phyloP scores from a whole-genome alignment of 2,888 invertebrate genomes.

The Adineta ricciae region DNA sequence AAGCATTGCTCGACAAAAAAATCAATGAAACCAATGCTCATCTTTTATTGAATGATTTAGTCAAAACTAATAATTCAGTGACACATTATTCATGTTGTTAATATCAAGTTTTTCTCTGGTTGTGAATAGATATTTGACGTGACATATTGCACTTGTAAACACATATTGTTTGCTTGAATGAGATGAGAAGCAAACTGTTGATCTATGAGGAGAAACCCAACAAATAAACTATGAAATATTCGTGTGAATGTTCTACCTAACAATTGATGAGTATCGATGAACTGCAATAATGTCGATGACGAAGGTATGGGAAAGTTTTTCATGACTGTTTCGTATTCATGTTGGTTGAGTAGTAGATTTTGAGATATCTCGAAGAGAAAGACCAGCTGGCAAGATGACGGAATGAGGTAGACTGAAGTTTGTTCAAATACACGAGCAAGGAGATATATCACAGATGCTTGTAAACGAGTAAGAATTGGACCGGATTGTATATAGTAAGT shows the following conservation, averaged over 20 bases:
- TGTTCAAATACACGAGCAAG: neutral
- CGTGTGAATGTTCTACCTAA: neutral
- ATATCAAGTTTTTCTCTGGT: no score
- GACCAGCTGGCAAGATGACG: neutral
- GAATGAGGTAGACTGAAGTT: neutral
- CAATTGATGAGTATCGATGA: neutral
- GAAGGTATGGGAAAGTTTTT: neutral
- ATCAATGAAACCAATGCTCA: neutral
- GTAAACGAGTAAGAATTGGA: constrained; percentile 4
- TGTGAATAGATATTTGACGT: neutral
- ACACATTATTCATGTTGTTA: neutral
- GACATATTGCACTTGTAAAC: constrained; percentile 14
- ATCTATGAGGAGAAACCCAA: neutral
- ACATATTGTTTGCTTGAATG: constrained; percentile 11
- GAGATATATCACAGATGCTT: neutral
- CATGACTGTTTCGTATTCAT: neutral
- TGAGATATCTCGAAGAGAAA: neutral
- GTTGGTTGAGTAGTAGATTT: neutral
- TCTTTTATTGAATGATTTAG: neutral
- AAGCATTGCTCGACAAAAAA: constrained; percentile 1
- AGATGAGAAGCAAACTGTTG: neutral
- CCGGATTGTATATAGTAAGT: neutral
- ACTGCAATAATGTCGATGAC: neutral
- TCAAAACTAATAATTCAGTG: neutral
- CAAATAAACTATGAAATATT: neutral